These are phyloP conservation scores for Prionailurus bengalensis DNA, from an alignment of 2,113 vertebrate species.

Conservation along the genomic window DNA sequence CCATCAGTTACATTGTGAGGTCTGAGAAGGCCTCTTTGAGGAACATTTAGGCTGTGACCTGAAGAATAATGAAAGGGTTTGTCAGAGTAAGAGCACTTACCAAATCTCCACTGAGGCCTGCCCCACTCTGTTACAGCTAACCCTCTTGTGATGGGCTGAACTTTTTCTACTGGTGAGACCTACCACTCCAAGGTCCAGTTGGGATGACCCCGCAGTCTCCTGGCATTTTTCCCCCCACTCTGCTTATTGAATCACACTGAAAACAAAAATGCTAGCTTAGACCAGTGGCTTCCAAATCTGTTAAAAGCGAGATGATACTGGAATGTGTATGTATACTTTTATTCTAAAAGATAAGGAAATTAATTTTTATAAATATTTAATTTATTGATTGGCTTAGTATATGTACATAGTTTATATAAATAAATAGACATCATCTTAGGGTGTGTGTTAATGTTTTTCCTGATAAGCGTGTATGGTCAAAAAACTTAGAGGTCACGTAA, in stretches of 20 bases:
- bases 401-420: background rate
- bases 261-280: constrained; percentile 17
- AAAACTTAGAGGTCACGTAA: background rate
- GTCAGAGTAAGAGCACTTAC: background rate
- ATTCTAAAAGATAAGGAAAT: constrained; percentile 16
- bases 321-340: constrained; percentile 15
- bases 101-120: background rate
- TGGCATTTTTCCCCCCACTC: background rate
- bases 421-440: background rate
- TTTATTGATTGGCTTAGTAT: background rate
- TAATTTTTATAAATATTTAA: constrained; percentile 21
- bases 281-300: background rate
- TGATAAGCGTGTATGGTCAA: background rate
- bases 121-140: background rate
- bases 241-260: constrained; percentile 46
- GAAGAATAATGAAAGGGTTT: background rate
- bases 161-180: background rate
- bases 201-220: background rate
- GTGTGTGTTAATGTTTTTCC: background rate
- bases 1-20: background rate
- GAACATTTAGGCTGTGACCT: background rate
- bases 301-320: background rate
- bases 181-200: background rate
- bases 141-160: background rate
- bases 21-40: background rate